Conservation (phyloP, 2,797 vertebrate species). For the Acridotheres tristis region DNA sequence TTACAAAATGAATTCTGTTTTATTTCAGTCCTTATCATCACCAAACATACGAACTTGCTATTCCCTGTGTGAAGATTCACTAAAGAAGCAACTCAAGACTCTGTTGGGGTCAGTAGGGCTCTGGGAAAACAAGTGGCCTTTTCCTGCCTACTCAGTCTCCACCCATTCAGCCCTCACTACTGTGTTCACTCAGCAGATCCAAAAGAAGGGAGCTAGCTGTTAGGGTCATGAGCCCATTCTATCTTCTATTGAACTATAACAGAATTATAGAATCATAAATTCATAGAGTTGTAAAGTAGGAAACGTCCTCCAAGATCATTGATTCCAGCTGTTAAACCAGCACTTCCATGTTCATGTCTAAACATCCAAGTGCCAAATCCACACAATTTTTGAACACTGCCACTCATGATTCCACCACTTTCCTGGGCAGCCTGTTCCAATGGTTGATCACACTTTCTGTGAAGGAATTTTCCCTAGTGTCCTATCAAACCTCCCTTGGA, state of each 20-base stretch:
- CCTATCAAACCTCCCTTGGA: neutral
- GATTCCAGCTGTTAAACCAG: neutral
- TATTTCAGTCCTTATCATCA: neutral
- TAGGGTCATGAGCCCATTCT: neutral
- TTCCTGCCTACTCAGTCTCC: neutral
- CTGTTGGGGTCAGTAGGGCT: rapidly evolving
- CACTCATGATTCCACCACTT: neutral
- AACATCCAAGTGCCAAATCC: neutral
- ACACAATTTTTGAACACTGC: neutral
- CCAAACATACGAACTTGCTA: neutral
- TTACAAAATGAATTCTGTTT: neutral
- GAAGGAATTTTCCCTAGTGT: neutral
- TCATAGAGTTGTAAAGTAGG: neutral
- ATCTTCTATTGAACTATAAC: neutral
- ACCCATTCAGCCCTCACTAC: neutral
- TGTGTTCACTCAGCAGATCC: neutral
- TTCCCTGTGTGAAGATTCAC: neutral
- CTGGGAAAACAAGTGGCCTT: neutral
- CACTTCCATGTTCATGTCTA: rapidly evolving
- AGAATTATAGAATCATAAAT: neutral
- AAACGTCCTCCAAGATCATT: neutral
- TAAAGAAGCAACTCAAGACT: neutral
- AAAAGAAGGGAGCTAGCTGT: neutral
- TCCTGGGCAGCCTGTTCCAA: neutral
- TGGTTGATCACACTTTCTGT: neutral